These are phyloP conservation scores for Pelobates fuscus DNA, from an alignment of 2,113 vertebrate genomes.

Conservation along the genomic window DNA sequence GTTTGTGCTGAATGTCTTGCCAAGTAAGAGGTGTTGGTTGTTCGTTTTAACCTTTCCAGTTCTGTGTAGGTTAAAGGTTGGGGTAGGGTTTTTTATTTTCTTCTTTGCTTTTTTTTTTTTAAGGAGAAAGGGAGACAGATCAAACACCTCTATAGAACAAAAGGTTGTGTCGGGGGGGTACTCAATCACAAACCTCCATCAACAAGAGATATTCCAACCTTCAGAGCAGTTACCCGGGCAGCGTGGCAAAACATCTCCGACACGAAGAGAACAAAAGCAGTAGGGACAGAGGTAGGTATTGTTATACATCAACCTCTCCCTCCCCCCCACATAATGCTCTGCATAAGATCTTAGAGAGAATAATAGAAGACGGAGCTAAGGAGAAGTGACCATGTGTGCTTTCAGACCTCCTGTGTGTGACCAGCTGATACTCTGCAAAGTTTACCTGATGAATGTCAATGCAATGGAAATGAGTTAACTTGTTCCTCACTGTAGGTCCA, in stretches of 20 bases:
- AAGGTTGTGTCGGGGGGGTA: conserved; percentile 93
- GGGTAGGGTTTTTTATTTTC: conserved; percentile 75
- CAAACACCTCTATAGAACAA: conserved; percentile 97
- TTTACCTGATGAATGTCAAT: conserved; percentile 71
- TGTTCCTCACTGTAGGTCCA: conserved; percentile 21
- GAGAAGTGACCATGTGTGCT: conserved; percentile 62
- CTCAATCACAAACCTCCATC: conserved; percentile 92
- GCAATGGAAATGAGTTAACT: conserved; percentile 47
- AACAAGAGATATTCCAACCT: conserved; percentile 81
- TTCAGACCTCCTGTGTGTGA: conserved; percentile 64
- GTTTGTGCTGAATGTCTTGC: too few relatives aligned
- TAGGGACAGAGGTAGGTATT: conserved; percentile 97
- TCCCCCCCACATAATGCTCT: conserved; percentile 66
- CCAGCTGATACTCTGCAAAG: conserved; percentile 58
- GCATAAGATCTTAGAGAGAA: conserved; percentile 70
- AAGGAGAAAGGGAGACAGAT: conserved; percentile 91
- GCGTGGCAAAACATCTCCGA: conserved; percentile 80
- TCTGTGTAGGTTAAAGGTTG: conserved; percentile 71
- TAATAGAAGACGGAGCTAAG: conserved; percentile 61
- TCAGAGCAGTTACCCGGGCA: conserved; percentile 89
- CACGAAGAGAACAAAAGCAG: conserved; percentile 84
- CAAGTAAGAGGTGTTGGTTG: not conserved
- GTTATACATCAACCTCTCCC: conserved; percentile 81
- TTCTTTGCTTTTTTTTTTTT: conserved; percentile 69
- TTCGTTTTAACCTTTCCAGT: conserved; percentile 29